Conservation (phyloP, 2,113 vertebrate species). For the Chaetura pelagica region DNA sequence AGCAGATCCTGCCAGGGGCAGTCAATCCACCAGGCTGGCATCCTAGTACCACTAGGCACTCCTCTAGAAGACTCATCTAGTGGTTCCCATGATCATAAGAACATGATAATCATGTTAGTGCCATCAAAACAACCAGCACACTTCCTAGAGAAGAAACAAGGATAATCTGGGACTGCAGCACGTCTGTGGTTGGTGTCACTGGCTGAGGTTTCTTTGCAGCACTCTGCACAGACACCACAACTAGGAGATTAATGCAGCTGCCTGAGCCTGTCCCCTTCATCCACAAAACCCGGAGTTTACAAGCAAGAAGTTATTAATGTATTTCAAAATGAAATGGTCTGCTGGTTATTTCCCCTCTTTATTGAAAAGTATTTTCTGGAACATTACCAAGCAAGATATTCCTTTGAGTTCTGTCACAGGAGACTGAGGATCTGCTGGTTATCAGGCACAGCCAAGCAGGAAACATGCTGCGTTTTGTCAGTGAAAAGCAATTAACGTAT, state of each 20-base stretch:
- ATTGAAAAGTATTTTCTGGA: not conserved
- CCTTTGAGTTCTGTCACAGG: not conserved
- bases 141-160: not conserved
- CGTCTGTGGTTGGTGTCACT: not conserved
- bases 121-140: not conserved
- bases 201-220: not conserved
- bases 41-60: no score
- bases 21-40: not conserved
- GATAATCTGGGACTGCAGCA: not conserved
- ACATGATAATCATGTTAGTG: not conserved
- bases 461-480: not conserved
- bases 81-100: not conserved
- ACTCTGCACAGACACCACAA: no score
- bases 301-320: not conserved
- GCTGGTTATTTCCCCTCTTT: not conserved
- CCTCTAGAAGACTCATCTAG: not conserved
- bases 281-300: not conserved
- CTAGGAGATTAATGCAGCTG: not conserved
- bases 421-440: not conserved
- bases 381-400: not conserved
- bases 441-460: not conserved
- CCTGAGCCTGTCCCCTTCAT: not conserved
- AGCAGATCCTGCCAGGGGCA: not conserved
- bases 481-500: not conserved
- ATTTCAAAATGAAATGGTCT: accelerated